These are phyloP conservation scores for Malacosoma neustria DNA, from an alignment of 2,888 invertebrate species.

Conservation along the genomic window DNA sequence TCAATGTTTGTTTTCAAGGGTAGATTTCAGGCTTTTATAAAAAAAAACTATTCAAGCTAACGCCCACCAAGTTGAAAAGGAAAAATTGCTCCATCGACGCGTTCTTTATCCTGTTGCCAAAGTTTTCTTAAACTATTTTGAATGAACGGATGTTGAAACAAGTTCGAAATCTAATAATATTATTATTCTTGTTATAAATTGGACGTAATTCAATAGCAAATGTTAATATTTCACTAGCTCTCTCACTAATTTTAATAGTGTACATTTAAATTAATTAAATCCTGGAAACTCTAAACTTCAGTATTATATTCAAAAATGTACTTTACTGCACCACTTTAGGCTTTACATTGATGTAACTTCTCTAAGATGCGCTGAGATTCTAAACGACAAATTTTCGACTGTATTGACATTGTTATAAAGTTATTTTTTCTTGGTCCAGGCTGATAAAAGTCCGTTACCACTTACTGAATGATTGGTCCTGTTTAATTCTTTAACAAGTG, in stretches of 20 bases:
- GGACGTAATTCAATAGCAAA: too few species aligned
- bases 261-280: neutral
- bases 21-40: too few species aligned
- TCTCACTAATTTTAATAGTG: neutral
- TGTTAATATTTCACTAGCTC: too few species aligned
- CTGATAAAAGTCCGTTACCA: neutral
- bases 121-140: too few species aligned
- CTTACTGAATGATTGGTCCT: neutral
- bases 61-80: too few species aligned
- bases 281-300: neutral
- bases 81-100: too few species aligned
- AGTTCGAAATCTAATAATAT: too few species aligned
- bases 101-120: too few species aligned
- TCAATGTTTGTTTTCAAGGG: too few species aligned
- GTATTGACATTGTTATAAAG: neutral
- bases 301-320: neutral
- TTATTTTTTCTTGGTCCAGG: neutral
- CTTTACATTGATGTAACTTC: neutral
- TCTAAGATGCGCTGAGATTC: neutral
- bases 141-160: too few species aligned
- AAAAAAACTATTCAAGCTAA: too few species aligned
- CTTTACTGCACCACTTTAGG: neutral
- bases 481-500: conserved; percentile 6
- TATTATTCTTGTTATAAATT: too few species aligned
- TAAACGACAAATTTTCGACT: neutral